Evolutionary conservation across 2,888 invertebrate genomes (phyloP), one percentile per base, ranked within the genome.

Genomic region (Prenolepis imparis): DNA sequence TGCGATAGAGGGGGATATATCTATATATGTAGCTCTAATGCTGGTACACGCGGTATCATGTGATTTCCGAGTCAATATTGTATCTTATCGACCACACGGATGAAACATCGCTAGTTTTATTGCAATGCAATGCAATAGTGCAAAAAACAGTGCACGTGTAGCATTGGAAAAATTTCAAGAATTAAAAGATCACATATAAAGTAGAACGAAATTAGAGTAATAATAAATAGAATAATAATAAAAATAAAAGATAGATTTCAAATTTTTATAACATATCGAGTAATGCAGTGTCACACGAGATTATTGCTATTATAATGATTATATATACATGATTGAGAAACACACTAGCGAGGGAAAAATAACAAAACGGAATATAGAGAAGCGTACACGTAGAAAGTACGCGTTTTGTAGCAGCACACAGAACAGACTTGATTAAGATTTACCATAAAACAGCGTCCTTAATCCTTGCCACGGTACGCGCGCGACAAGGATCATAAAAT

Each of bases 1-100:
- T 24, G 21, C 5, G 4, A 36, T 48, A 55, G 52, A 39, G 59
- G 6, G 57, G 68, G 21, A 11, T 5, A 11, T 5, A 48, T 5
- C 15, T 83, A 83, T 86, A 83, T 70, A n/a, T n/a, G n/a, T 61
- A 80, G 73, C 44, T 18, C n/a, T 39, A 80, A 86, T 75, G n/a
- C 64, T 41, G 24, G 64, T 36, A 57, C 72, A 82, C 63, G 36
- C 24, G 39, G 39, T 67, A 48, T 67, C 59, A 57, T 74, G 70
- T 28, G 21, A 83, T 80, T 61, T 21, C 11, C 36, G 48, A 55
- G 55, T 52, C 55, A 75, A 78, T 74, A 44, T n/a, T 52, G 41
- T 68, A 59, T 59, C 41, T 86, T 82, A 70, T 85, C 74, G 73
- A 61, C 12, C 12, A 12, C 24, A 3, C 5, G 73, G 28, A 61